phyloP scores from a whole-genome alignment of 1,140 invertebrate genomes.

The Monomorium pharaonis region DNA sequence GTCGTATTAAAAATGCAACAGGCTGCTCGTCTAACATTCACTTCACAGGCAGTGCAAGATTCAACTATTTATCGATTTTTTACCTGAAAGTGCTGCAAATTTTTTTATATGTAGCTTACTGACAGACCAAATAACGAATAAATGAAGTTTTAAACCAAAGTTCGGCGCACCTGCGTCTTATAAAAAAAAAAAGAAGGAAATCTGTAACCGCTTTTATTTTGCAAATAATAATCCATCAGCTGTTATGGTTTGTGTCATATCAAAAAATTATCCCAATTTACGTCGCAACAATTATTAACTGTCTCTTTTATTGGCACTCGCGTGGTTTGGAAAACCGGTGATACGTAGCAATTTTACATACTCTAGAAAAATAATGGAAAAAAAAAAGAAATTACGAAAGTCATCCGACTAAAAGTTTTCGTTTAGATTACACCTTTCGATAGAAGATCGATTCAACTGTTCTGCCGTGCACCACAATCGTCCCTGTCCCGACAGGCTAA shows the following conservation, averaged over 20 bases:
- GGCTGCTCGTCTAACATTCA: conserved; percentile 44
- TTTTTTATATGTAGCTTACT: conserved; percentile 46
- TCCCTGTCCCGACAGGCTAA: not conserved
- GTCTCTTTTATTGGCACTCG: not conserved
- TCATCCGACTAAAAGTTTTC: not conserved
- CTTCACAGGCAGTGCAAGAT: conserved; percentile 12
- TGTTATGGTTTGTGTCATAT: not conserved
- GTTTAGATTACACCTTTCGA: not conserved
- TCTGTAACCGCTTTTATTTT: conserved; percentile 32
- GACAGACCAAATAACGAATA: conserved; percentile 3
- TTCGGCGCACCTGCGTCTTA: not conserved
- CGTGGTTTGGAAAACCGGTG: not conserved
- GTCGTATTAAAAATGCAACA: conserved; percentile 56
- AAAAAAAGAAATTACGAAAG: not conserved
- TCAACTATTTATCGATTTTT: conserved; percentile 26
- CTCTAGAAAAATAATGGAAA: not conserved
- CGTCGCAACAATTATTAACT: not conserved
- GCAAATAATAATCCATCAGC: not conserved
- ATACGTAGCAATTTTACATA: not conserved
- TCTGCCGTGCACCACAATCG: not conserved
- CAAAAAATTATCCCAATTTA: conserved; percentile 41
- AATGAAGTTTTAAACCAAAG: conserved; percentile 30
- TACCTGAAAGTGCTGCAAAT: conserved; percentile 3
- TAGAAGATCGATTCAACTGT: not conserved
- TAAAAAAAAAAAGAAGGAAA: not conserved